A percentile compares a stretch with the other conserved stretches of the same genome.
Evolutionary conservation across 2,888 invertebrate genomes (phyloP).

Genomic region (Tridacna gigas): DNA sequence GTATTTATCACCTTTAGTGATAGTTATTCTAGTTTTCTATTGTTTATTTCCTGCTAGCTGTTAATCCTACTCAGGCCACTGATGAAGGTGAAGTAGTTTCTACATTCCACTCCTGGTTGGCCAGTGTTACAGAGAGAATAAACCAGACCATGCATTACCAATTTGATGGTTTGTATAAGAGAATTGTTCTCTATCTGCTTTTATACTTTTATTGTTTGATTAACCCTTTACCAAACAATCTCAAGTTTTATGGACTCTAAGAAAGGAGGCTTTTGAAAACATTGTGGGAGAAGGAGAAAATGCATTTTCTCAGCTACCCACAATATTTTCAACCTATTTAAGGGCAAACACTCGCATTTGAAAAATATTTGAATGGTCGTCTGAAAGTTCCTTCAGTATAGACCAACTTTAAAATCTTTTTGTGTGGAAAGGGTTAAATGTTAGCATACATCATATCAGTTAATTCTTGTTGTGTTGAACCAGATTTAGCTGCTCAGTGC

Average conservation of each 20-base stretch:
- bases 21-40: too few species aligned
- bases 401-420: neutral
- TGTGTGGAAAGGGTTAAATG: neutral
- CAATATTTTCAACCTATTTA: neutral
- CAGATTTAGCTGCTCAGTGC: too few species aligned
- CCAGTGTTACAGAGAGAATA: conserved; percentile 91
- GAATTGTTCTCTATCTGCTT: neutral
- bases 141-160: conserved; percentile 91
- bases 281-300: neutral
- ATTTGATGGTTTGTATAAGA: conserved; percentile 86
- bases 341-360: too few species aligned
- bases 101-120: conserved; percentile 90
- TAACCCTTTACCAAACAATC: too few species aligned
- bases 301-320: neutral
- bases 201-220: too few species aligned
- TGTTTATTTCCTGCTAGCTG: too few species aligned
- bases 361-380: conserved; percentile 1
- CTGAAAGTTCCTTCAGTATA: too few species aligned
- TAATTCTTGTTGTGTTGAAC: too few species aligned
- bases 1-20: too few species aligned
- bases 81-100: conserved; percentile 83
- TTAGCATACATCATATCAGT: too few species aligned
- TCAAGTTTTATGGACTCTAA: neutral
- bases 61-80: conserved; percentile 58
- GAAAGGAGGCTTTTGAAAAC: neutral